Evolutionary conservation across 2,888 invertebrate species (phyloP).

Genomic region (Mongoloraphidia duomilia): DNA sequence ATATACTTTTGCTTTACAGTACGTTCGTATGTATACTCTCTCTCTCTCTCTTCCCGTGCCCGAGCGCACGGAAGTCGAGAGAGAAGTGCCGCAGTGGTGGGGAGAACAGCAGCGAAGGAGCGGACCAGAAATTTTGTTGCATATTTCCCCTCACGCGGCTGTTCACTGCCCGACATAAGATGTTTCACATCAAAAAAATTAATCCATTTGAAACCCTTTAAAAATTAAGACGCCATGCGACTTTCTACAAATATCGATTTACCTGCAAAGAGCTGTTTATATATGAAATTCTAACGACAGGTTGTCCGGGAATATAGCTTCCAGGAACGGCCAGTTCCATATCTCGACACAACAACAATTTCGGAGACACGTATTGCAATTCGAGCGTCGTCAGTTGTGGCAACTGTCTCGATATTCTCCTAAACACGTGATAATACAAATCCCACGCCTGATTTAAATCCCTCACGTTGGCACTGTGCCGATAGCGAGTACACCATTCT

Average conservation of each 20-base stretch:
- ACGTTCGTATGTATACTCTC: too few relatives aligned
- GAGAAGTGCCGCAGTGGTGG: too few relatives aligned
- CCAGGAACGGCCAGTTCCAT: conserved; percentile 95
- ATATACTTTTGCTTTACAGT: too few relatives aligned
- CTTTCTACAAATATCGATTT: conserved; percentile 8
- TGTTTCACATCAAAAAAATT: too few relatives aligned
- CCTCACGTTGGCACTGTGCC: conserved; percentile 68
- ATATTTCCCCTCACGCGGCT: too few relatives aligned
- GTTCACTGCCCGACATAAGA: too few relatives aligned
- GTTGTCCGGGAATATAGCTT: conserved; percentile 87
- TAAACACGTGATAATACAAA: conserved; percentile 95
- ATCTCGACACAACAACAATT: conserved; percentile 76
- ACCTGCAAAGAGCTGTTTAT: conserved; percentile 86
- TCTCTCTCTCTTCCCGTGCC: too few relatives aligned
- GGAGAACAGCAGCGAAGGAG: too few relatives aligned
- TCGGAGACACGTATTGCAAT: conserved; percentile 91
- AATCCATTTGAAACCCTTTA: too few relatives aligned
- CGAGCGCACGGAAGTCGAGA: too few relatives aligned
- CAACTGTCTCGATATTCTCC: conserved; percentile 88
- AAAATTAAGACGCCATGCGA: not conserved
- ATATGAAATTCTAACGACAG: conserved; percentile 74
- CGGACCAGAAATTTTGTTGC: too few relatives aligned
- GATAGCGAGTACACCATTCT: conserved; percentile 89
- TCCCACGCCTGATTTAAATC: conserved; percentile 99
- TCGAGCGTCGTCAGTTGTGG: conserved; percentile 82